Evolutionary conservation across 2,797 vertebrate species (phyloP), one percentile per base, ranked within the genome.

Genomic region (Aythya fuligula): DNA sequence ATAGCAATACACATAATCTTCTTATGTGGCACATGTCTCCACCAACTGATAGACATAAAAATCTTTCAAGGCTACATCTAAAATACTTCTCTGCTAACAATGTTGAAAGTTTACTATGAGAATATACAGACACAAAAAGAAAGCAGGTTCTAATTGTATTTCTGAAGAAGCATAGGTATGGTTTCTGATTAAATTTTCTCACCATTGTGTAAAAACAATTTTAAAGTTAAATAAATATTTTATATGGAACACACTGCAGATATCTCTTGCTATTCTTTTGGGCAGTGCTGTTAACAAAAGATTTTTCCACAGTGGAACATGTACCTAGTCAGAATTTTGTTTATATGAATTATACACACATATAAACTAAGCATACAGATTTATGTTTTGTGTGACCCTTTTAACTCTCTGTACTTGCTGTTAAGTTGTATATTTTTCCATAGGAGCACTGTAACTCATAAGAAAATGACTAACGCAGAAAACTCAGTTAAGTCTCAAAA

Each of bases 391-490:
- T 96, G 89, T 97, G 97, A 98, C 98, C 98, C 97, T 98, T 98
- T 98, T 98, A 98, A 98, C 97, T 97, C 95, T 96, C 95, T 95
- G 73, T 96, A 97, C 96, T 98, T 97, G 97, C 95, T 97, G 96
- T 96, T 98, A 98, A 98, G 97, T 97, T 98, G 97, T 96, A 98
- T 97, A 97, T 98, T 98, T 98, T 97, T 97, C 94, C 92, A 69
- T 60, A 79, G 93, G 89, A 98, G 91, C 78, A 93, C 60, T 93
- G 96, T 98, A 98, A 98, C 95, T 98, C 97, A 98, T 90, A 86
- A 96, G 92, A 97, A 97, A 98, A 97, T 97, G 90, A 97, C 97
- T 97, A 97, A 98, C 57, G 20, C 57, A 97, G 97, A 97, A 97
- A 98, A 97, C 91, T 97, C 97, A 97, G 97, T 98, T 98, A 98